Conservation (phyloP, 2,888 invertebrate genomes). For the Tinea trinotella region DNA sequence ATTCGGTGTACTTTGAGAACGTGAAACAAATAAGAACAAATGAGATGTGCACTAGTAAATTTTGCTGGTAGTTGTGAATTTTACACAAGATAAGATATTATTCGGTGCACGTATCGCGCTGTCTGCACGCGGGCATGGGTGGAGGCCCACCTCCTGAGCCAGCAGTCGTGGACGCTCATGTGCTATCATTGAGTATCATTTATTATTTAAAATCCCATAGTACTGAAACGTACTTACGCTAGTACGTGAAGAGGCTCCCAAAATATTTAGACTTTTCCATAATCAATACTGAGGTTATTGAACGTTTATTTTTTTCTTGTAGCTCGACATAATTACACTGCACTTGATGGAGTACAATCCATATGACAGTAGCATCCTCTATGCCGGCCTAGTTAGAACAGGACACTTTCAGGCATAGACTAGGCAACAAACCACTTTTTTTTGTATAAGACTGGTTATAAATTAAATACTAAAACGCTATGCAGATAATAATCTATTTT, state of each 20-base stretch:
- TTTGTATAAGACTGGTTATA: too few species aligned
- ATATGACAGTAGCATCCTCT: too few species aligned
- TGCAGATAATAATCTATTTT: not conserved
- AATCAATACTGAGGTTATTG: not conserved
- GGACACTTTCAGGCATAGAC: too few species aligned
- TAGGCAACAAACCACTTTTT: too few species aligned
- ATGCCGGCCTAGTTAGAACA: too few species aligned
- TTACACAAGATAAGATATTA: slow-evolving; percentile 62
- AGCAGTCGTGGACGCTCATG: slow-evolving; percentile 28
- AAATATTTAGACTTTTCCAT: not conserved
- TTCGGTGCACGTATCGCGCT: slow-evolving; percentile 64
- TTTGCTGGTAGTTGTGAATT: slow-evolving; percentile 66
- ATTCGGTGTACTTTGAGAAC: slow-evolving; percentile 37
- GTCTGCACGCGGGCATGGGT: slow-evolving; percentile 49
- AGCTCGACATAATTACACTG: too few species aligned
- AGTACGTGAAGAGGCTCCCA: slow-evolving; percentile 38
- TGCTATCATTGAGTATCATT: slow-evolving; percentile 54
- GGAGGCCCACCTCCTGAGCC: slow-evolving; percentile 33
- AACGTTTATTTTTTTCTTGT: not conserved
- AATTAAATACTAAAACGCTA: too few species aligned
- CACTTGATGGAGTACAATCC: too few species aligned
- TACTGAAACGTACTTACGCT: slow-evolving; percentile 41
- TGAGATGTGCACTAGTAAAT: slow-evolving; percentile 64
- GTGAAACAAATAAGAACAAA: slow-evolving; percentile 54
- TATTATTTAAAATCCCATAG: slow-evolving; percentile 56